Conservation (phyloP, 2,888 invertebrate genomes). For the Herminia tarsipennalis region DNA sequence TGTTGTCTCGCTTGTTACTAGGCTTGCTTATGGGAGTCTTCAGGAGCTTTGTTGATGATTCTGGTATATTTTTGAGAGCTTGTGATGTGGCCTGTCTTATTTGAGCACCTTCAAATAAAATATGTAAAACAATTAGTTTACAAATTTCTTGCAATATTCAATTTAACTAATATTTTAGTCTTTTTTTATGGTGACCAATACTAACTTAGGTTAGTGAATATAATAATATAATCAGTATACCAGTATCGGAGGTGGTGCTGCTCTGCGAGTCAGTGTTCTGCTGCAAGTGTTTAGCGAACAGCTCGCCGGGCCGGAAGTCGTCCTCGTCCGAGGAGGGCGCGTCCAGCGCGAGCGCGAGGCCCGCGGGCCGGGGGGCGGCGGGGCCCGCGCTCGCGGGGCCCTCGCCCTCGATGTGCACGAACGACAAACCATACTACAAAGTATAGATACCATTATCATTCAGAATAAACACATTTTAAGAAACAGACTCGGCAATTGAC, state of each 20-base stretch:
- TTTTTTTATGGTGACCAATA: too few species aligned
- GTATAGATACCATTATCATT: too few species aligned
- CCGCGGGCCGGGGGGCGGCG: slow-evolving; percentile 15
- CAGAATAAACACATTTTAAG: too few species aligned
- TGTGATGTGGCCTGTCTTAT: slow-evolving; percentile 73
- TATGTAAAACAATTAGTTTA: background rate
- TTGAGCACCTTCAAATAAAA: slow-evolving; percentile 59
- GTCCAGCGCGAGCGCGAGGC: slow-evolving; percentile 55
- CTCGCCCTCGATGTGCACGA: slow-evolving; percentile 88
- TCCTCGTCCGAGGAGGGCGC: slow-evolving; percentile 86
- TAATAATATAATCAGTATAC: too few species aligned
- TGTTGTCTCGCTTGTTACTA: background rate
- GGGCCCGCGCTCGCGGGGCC: slow-evolving; percentile 47
- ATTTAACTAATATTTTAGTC: too few species aligned
- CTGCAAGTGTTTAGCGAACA: slow-evolving; percentile 85
- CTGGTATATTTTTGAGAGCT: slow-evolving; percentile 64
- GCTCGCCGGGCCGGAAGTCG: slow-evolving; percentile 86
- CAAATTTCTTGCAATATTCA: too few species aligned
- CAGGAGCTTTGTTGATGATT: slow-evolving; percentile 59
- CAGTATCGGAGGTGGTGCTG: slow-evolving; percentile 25
- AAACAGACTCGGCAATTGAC: too few species aligned
- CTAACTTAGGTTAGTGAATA: too few species aligned
- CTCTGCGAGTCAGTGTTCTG: slow-evolving; percentile 36
- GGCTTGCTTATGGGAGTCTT: slow-evolving; percentile 58
- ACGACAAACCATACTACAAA: slow-evolving; percentile 90